phyloP scores from a whole-genome alignment of 2,888 invertebrate species.

The Melikaiella ostensackeni region DNA sequence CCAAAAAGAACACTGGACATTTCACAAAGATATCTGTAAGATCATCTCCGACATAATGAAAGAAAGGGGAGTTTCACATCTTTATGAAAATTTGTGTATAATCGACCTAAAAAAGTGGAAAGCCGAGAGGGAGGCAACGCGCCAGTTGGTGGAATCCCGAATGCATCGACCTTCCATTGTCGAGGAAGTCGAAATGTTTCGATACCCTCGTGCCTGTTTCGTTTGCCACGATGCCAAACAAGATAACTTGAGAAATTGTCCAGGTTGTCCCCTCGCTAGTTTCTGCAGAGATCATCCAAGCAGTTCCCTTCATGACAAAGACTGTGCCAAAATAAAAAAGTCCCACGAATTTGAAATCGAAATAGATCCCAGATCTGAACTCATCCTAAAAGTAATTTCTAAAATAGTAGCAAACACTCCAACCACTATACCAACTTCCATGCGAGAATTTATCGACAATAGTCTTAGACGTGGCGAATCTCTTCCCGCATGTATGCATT shows the following conservation, averaged over 20 bases:
- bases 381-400: background rate
- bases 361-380: background rate
- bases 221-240: conserved; percentile 30
- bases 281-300: background rate
- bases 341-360: background rate
- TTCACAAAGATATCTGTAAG: conserved; percentile 64
- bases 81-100: conserved; percentile 41
- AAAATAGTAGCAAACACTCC: background rate
- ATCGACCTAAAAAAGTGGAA: conserved; percentile 50
- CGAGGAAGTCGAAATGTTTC: conserved; percentile 63
- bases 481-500: too few species aligned
- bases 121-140: conserved; percentile 55
- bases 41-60: conserved; percentile 48
- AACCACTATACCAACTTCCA: conserved; percentile 57
- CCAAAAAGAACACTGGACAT: conserved; percentile 63
- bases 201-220: conserved; percentile 59
- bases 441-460: background rate
- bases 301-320: background rate
- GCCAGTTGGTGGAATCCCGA: conserved; percentile 52
- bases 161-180: conserved; percentile 51
- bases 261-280: background rate
- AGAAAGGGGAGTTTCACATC: conserved; percentile 28
- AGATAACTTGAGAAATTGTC: background rate
- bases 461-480: background rate
- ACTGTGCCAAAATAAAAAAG: background rate